Base-by-base conservation (phyloP, 1,140 invertebrate species). In the Drosophila nikananu region DNA sequence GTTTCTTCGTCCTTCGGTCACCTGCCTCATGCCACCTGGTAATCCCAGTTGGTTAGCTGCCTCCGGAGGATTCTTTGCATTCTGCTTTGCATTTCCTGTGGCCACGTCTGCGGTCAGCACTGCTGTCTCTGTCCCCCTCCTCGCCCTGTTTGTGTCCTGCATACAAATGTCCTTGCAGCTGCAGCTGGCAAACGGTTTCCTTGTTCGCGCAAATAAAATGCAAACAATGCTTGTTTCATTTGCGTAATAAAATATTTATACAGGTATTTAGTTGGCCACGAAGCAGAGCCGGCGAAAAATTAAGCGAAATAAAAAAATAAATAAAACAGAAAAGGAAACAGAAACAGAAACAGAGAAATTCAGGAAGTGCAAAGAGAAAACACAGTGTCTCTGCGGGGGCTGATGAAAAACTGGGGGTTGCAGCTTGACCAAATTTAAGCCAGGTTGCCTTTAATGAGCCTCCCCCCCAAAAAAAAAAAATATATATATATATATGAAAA, bases 241-340 rank as follows among this genome's bases (percentile, higher is more conserved):
- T 87, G 80, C 84, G 84, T 87, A 87, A 83, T 87, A 87, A 87
- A 87, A 87, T 89, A 87, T 87, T 87, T 87, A 87, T 87, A 83
- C 81, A 87, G 83, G 84, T 87, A 89, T 87, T 87, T 87, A 89
- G 83, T 87, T 87, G 60, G 65, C 76, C 75, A 37, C 67, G 23
- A 68, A 77, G 72, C 71, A 52, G n/a, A n/a, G n/a, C 61, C 63
- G 75, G 81, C 59, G 57, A 54, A 75, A 81, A 83, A 80, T 65
- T 68, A 66, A 83, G 61, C 72, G 51, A 46, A 57, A 32, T 25
- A 32, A 52, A 19, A 35, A 21, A n/a, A 3, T n/a, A 23, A 23
- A 27, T 35, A 46, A 66, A 37, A 23, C 25, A 21, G 35, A 37
- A 37, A 37, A 13, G 12, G 23, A 27, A 27, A 21, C 44, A 8